phyloP scores from a whole-genome alignment of 2,797 vertebrate species.

The Sardinella longiceps region DNA sequence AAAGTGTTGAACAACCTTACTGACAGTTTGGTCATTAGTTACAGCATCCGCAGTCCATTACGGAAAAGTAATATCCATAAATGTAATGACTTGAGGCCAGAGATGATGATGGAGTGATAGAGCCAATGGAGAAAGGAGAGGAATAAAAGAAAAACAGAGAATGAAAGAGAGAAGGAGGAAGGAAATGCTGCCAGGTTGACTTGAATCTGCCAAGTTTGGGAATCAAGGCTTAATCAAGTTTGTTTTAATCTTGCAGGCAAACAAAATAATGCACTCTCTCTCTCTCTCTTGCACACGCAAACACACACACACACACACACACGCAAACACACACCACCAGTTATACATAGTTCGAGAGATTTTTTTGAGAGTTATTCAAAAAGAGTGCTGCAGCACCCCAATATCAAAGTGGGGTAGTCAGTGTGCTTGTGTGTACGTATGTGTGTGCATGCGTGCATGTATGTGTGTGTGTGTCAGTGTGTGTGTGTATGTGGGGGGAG shows the following conservation, averaged over 20 bases:
- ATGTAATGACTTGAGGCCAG: conserved; percentile 46
- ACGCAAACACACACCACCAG: not conserved
- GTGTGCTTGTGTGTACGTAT: conserved; percentile 12
- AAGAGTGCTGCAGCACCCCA: conserved; percentile 30
- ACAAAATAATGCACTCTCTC: not conserved
- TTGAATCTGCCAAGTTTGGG: conserved; percentile 47
- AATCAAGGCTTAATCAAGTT: conserved; percentile 51
- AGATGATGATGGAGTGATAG: not conserved
- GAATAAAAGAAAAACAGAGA: conserved; percentile 7
- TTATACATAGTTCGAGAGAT: not conserved
- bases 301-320: not conserved
- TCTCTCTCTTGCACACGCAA: not conserved
- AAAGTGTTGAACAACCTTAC: conserved; percentile 45
- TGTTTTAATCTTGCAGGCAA: conserved; percentile 46
- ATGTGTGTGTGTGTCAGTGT: not conserved
- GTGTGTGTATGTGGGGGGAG: not conserved
- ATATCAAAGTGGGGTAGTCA: conserved; percentile 28
- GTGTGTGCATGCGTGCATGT: not conserved
- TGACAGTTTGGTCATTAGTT: conserved; percentile 55
- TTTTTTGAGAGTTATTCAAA: conserved; percentile 28
- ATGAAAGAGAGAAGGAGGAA: not conserved
- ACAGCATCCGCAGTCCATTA: conserved; percentile 43
- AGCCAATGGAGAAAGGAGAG: conserved; percentile 5
- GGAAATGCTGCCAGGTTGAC: conserved; percentile 44
- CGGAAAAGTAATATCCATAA: conserved; percentile 42